Percentiles rank a stretch among this genome's conserved stretches.
phyloP scores from a whole-genome alignment of 2,113 vertebrate species.

The Lichenostomus cassidix region DNA sequence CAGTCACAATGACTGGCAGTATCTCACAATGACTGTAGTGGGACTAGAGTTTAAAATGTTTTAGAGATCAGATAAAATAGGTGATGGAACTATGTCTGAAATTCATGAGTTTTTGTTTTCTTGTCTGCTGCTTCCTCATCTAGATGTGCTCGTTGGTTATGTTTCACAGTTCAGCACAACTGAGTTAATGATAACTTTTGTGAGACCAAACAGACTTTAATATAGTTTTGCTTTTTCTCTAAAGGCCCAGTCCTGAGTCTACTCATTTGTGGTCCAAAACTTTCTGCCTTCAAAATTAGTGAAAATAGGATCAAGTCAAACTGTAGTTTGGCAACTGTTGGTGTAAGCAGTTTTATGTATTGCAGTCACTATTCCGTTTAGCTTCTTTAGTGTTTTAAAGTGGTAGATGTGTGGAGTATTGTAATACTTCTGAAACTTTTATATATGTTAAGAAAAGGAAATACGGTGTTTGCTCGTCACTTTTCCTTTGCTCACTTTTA shows the following conservation, averaged over 20 bases:
- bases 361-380: not conserved
- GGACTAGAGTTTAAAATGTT: not conserved
- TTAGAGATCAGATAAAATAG: not conserved
- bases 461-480: not conserved
- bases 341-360: not conserved
- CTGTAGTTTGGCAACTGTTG: not conserved
- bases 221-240: not conserved
- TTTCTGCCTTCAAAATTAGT: not conserved
- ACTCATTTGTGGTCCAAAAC: not conserved
- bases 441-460: not conserved
- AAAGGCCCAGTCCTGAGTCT: not conserved
- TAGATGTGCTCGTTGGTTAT: not conserved
- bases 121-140: not conserved
- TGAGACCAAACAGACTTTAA: slow-evolving; percentile 28
- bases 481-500: not conserved
- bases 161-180: not conserved
- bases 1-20: not conserved
- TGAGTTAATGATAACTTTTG: not conserved
- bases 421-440: not conserved
- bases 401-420: not conserved
- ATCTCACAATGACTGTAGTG: not conserved
- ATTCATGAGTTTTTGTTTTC: not conserved
- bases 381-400: not conserved
- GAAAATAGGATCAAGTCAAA: not conserved
- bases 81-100: not conserved